Evolutionary conservation across 2,888 invertebrate genomes (phyloP).

Genomic region (Eristalis arbustorum): DNA sequence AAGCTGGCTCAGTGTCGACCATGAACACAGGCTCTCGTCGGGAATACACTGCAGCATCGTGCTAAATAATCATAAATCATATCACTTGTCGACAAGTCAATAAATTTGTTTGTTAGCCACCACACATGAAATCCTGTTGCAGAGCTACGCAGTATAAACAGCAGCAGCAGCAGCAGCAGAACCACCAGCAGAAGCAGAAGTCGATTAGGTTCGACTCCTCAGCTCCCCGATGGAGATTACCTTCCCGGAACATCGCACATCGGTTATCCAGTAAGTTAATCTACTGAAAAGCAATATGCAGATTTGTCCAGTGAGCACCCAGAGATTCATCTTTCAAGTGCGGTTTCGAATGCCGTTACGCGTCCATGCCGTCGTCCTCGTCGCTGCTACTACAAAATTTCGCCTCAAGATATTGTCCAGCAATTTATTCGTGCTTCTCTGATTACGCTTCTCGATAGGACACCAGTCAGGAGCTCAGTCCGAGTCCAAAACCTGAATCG

Average conservation of each 20-base stretch:
- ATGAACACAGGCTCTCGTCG: conserved; percentile 38
- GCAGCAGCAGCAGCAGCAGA: conserved; percentile 30
- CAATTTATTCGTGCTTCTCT: conserved; percentile 70
- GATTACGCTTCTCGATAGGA: conserved; percentile 65
- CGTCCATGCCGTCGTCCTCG: conserved; percentile 41
- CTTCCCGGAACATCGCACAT: conserved; percentile 55
- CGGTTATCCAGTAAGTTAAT: conserved; percentile 62
- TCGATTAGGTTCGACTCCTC: conserved; percentile 48
- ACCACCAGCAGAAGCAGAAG: conserved; percentile 54
- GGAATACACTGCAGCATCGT: conserved; percentile 71
- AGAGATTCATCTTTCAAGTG: conserved; percentile 62
- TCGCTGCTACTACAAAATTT: conserved; percentile 51
- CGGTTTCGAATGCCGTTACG: conserved; percentile 65
- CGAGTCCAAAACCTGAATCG: not conserved
- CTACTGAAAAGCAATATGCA: conserved; percentile 63
- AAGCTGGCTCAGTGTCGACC: conserved; percentile 26
- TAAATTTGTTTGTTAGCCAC: conserved; percentile 75
- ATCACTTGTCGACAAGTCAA: conserved; percentile 77
- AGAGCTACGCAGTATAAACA: conserved; percentile 40
- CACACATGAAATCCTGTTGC: conserved; percentile 71
- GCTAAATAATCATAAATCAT: conserved; percentile 79
- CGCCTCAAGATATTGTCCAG: conserved; percentile 66
- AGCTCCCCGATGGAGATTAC: conserved; percentile 62
- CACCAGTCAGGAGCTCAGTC: not conserved
- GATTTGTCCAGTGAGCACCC: conserved; percentile 62